Evolutionary conservation across 2,797 vertebrate species (phyloP).

Genomic region (Pantherophis vulpinus): DNA sequence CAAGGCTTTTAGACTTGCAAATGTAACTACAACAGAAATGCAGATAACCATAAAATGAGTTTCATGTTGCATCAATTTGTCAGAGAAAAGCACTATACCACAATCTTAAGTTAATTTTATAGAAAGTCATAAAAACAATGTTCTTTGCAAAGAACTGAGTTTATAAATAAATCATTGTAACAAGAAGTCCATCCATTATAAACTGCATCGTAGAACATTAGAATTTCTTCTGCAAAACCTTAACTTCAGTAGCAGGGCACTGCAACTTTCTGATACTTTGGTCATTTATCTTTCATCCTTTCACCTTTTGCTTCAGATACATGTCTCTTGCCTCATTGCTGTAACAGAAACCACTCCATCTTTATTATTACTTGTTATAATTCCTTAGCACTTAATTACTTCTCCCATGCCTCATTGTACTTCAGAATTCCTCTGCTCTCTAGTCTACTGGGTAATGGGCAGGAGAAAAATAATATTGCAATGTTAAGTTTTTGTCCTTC

Average conservation of each 20-base stretch:
- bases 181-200: neutral
- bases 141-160: neutral
- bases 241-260: neutral
- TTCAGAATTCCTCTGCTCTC: neutral
- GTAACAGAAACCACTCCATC: accelerated
- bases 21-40: slow-evolving; percentile 16
- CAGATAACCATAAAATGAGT: slow-evolving; percentile 25
- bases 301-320: neutral
- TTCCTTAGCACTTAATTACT: neutral
- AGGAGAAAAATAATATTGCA: neutral
- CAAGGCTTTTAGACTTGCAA: neutral
- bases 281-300: neutral
- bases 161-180: neutral
- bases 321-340: neutral
- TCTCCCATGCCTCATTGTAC: neutral
- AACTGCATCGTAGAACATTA: neutral
- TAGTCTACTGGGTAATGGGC: neutral
- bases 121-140: neutral
- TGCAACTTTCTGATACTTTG: neutral
- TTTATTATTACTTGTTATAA: neutral
- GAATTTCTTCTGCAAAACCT: neutral
- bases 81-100: neutral
- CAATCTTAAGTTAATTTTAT: neutral
- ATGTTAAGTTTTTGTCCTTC: neutral
- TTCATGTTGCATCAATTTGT: neutral